Conservation (phyloP, 2,113 vertebrate species). For the Callospermophilus lateralis region DNA sequence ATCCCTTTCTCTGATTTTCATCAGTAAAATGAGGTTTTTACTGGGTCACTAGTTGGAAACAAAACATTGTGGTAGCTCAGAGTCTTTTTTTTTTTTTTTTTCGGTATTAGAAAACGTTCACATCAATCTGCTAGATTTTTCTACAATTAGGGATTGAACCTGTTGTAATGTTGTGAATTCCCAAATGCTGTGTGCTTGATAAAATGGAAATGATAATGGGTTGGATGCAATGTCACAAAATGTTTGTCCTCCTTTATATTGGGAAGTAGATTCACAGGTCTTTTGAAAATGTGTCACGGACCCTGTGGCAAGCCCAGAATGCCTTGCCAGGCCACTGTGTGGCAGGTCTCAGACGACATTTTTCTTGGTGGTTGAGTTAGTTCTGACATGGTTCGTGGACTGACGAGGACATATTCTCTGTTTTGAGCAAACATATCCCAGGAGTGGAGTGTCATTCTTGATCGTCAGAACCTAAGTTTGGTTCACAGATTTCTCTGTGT, state of each 20-base stretch:
- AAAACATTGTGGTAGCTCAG: background rate
- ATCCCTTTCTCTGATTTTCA: background rate
- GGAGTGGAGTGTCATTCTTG: background rate
- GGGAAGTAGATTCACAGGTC: background rate
- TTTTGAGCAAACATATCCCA: background rate
- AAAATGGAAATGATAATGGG: background rate
- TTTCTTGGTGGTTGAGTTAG: background rate
- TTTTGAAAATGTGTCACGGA: background rate
- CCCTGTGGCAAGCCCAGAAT: background rate
- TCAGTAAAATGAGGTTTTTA: background rate
- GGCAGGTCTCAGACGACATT: background rate
- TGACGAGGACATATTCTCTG: background rate
- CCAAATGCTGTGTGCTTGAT: background rate
- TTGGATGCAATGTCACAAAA: background rate
- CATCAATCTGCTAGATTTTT: background rate
- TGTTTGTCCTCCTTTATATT: background rate
- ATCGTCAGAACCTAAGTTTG: background rate
- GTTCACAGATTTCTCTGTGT: background rate
- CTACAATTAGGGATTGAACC: background rate
- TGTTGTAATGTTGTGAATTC: background rate
- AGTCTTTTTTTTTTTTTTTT: slow-evolving; percentile 62
- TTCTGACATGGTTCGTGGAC: background rate
- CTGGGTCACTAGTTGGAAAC: background rate
- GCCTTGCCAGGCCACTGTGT: background rate
- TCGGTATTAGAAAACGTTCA: background rate